A percentile compares a stretch with the other conserved stretches of the same genome.
Evolutionary conservation across 2,113 vertebrate species (phyloP).

Genomic region (Xiphophorus couchianus): DNA sequence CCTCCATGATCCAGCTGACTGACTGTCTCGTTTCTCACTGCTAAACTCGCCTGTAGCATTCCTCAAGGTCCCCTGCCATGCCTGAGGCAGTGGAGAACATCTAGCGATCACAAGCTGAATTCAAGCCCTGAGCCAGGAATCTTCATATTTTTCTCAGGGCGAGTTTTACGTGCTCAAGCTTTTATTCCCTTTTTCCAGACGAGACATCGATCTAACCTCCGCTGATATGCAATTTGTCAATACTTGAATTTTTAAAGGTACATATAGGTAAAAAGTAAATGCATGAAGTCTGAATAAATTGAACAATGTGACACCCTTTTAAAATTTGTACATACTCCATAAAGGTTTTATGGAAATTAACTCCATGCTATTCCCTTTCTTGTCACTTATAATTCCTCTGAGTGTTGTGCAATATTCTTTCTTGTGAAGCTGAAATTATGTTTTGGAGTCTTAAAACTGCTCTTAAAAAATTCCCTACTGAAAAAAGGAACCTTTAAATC

Average conservation of each 20-base stretch:
- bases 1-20: slow-evolving; percentile 37
- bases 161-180: slow-evolving; percentile 46
- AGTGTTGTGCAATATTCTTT: slow-evolving; percentile 21
- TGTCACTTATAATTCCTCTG: slow-evolving; percentile 39
- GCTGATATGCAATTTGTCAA: slow-evolving; percentile 49
- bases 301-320: slow-evolving; percentile 27
- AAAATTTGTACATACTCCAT: slow-evolving; percentile 35
- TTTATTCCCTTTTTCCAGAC: slow-evolving; percentile 44
- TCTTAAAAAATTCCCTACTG: slow-evolving; percentile 25
- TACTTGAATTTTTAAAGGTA: slow-evolving; percentile 44
- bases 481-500: slow-evolving; percentile 9
- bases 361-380: slow-evolving; percentile 28
- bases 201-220: slow-evolving; percentile 52
- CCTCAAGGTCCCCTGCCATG: slow-evolving; percentile 67
- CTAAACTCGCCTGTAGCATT: slow-evolving; percentile 77
- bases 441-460: slow-evolving; percentile 24
- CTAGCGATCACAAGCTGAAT: slow-evolving; percentile 46
- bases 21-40: slow-evolving; percentile 40
- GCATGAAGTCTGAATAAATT: slow-evolving; percentile 13
- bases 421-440: slow-evolving; percentile 1
- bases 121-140: slow-evolving; percentile 48
- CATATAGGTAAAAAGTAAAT: slow-evolving; percentile 17
- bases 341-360: slow-evolving; percentile 46
- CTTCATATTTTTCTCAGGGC: slow-evolving; percentile 59
- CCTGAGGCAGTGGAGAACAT: slow-evolving; percentile 72